Evolutionary conservation across 2,888 invertebrate species (phyloP).

Genomic region (Portevinia maculata): DNA sequence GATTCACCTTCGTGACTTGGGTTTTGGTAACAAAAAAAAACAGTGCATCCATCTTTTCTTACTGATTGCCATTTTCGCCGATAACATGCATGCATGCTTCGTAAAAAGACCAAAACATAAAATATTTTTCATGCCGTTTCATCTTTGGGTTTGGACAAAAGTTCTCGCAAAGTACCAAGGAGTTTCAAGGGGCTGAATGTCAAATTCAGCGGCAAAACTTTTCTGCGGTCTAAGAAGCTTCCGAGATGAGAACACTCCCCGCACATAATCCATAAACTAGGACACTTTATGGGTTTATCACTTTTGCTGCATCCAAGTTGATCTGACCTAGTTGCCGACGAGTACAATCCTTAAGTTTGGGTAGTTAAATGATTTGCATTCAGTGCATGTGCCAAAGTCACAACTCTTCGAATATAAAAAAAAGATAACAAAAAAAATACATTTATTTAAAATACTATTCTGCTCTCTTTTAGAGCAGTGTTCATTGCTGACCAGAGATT

Average conservation of each 20-base stretch:
- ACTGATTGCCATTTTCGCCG: slow-evolving; percentile 15
- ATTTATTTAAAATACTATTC: slow-evolving; percentile 56
- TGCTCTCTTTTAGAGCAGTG: slow-evolving; percentile 84
- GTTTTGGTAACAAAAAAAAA: slow-evolving; percentile 17
- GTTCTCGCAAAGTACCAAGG: slow-evolving; percentile 17
- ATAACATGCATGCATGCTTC: neutral
- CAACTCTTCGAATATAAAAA: slow-evolving; percentile 25
- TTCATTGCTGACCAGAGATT: slow-evolving; percentile 96
- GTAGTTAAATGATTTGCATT: slow-evolving; percentile 27
- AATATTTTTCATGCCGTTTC: slow-evolving; percentile 63
- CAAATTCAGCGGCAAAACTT: slow-evolving; percentile 62
- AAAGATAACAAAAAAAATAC: neutral
- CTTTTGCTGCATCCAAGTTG: slow-evolving; percentile 37
- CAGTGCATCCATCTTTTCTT: neutral
- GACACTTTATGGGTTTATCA: slow-evolving; percentile 47
- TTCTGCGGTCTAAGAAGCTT: slow-evolving; percentile 41
- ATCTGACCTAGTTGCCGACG: slow-evolving; percentile 58
- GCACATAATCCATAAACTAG: slow-evolving; percentile 62
- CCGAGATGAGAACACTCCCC: slow-evolving; percentile 18
- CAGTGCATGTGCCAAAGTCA: slow-evolving; percentile 65
- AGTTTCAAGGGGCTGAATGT: slow-evolving; percentile 54
- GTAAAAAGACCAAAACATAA: slow-evolving; percentile 27
- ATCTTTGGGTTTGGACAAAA: slow-evolving; percentile 53
- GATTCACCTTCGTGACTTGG: slow-evolving; percentile 8
- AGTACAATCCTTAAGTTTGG: slow-evolving; percentile 20